A percentile compares a stretch with the other conserved stretches of the same genome.
These are phyloP conservation scores for Arrhopalites spinosus DNA, from an alignment of 2,888 invertebrate species.

Conservation along the genomic window DNA sequence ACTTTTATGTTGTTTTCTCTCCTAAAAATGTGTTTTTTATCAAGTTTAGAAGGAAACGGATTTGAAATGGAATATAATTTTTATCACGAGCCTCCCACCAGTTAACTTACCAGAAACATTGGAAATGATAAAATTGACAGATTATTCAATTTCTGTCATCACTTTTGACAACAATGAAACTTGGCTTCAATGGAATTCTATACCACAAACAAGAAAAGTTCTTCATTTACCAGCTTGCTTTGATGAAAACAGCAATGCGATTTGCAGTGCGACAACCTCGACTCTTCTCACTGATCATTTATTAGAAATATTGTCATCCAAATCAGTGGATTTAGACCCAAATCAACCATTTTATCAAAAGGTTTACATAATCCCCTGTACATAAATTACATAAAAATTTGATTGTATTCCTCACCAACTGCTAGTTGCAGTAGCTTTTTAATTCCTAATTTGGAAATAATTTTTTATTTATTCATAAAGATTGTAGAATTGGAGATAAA, in stretches of 20 bases:
- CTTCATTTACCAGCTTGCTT: constrained; percentile 41
- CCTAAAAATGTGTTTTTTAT: neutral
- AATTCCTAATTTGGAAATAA: neutral
- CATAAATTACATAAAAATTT: too few species aligned
- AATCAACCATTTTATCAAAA: constrained; percentile 37
- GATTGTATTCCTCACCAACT: too few species aligned
- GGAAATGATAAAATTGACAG: constrained; percentile 13
- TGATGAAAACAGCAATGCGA: neutral
- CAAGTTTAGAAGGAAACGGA: neutral
- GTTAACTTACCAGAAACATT: constrained; percentile 23
- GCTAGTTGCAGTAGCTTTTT: too few species aligned
- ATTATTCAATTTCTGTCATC: constrained; percentile 39
- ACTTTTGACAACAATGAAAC: constrained; percentile 42
- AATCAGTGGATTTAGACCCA: too few species aligned
- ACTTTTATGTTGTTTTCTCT: too few species aligned
- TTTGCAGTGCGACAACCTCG: constrained; percentile 23
- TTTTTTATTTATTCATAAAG: neutral
- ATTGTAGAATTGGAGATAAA: neutral
- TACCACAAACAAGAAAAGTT: constrained; percentile 45
- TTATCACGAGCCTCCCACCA: constrained; percentile 18
- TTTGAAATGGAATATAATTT: constrained; percentile 33
- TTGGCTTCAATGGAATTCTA: constrained; percentile 48
- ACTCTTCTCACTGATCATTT: constrained; percentile 39
- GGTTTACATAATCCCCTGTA: constrained; percentile 4
- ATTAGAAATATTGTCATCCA: constrained; percentile 27